Evolutionary conservation across 2,113 vertebrate species (phyloP).

Genomic region (Oncorhynchus gorbuscha): DNA sequence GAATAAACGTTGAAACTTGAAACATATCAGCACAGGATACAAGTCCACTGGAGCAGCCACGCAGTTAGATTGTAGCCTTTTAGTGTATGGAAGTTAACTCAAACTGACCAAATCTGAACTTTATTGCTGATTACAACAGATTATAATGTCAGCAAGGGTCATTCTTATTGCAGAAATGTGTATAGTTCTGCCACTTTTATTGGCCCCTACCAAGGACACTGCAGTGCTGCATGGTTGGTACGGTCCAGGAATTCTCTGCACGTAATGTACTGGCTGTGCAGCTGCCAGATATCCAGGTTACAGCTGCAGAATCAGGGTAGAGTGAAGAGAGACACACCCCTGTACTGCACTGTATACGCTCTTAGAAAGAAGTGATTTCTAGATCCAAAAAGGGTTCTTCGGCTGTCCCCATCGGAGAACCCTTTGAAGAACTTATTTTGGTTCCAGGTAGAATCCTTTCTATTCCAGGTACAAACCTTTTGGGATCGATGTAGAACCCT

Average conservation of each 20-base stretch:
- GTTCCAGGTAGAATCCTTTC: no score
- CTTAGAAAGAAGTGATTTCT: no score
- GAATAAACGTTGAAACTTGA: no score
- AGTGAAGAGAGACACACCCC: not conserved
- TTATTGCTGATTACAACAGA: no score
- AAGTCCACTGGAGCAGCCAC: conserved; percentile 25
- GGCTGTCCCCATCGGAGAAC: no score
- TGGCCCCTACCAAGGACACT: conserved; percentile 7
- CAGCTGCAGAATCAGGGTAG: conserved; percentile 13
- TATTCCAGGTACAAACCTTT: no score
- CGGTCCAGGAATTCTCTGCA: not conserved
- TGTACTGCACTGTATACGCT: no score
- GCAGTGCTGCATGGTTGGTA: not conserved
- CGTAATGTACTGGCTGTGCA: conserved; percentile 3
- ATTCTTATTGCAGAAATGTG: no score
- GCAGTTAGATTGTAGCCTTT: conserved; percentile 46
- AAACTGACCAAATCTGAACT: conserved; percentile 13
- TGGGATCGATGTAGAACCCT: no score
- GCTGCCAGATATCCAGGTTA: conserved; percentile 23
- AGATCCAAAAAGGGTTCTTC: no score
- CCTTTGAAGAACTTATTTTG: no score
- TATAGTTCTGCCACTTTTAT: not conserved
- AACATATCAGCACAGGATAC: conserved; percentile 17
- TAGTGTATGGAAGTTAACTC: conserved; percentile 42
- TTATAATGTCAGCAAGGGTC: no score